Evolutionary conservation across 1,140 invertebrate species (phyloP).

Genomic region (Drosophila kohkoa): DNA sequence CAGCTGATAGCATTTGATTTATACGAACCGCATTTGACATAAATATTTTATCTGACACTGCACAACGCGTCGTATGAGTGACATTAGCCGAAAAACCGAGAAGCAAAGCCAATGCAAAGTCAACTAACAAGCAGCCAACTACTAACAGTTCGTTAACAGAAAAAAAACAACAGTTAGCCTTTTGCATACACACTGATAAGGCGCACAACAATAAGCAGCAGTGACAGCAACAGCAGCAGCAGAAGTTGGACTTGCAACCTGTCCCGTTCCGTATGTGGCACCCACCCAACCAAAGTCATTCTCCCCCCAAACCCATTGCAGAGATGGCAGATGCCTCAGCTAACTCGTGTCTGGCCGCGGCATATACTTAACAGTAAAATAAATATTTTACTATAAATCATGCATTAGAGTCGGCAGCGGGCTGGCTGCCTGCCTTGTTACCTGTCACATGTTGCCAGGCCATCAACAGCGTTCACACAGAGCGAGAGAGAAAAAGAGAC

Average conservation of each 20-base stretch:
- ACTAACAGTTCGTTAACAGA: slow-evolving; percentile 15
- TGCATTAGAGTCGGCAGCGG: slow-evolving; percentile 72
- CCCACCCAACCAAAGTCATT: slow-evolving; percentile 48
- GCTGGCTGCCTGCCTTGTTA: slow-evolving; percentile 65
- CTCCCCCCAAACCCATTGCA: neutral
- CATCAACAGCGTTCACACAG: slow-evolving; percentile 38
- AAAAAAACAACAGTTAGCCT: slow-evolving; percentile 49
- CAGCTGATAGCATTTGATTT: slow-evolving; percentile 80
- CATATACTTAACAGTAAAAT: slow-evolving; percentile 82
- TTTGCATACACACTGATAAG: slow-evolving; percentile 79
- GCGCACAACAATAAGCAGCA: slow-evolving; percentile 71
- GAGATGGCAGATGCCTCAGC: slow-evolving; percentile 5
- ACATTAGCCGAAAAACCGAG: slow-evolving; percentile 70
- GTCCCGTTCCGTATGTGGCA: slow-evolving; percentile 54
- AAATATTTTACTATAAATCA: slow-evolving; percentile 84
- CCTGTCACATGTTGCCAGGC: slow-evolving; percentile 69
- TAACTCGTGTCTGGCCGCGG: slow-evolving; percentile 47
- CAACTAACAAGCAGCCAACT: slow-evolving; percentile 69
- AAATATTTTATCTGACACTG: slow-evolving; percentile 73
- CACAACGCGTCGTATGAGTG: slow-evolving; percentile 81
- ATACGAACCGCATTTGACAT: slow-evolving; percentile 74
- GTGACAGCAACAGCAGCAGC: slow-evolving; percentile 40
- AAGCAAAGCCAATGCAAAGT: slow-evolving; percentile 48
- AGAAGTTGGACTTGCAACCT: slow-evolving; percentile 54
- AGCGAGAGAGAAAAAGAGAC: neutral